Conservation (phyloP, 2,797 vertebrate genomes). For the Knipowitschia caucasica region DNA sequence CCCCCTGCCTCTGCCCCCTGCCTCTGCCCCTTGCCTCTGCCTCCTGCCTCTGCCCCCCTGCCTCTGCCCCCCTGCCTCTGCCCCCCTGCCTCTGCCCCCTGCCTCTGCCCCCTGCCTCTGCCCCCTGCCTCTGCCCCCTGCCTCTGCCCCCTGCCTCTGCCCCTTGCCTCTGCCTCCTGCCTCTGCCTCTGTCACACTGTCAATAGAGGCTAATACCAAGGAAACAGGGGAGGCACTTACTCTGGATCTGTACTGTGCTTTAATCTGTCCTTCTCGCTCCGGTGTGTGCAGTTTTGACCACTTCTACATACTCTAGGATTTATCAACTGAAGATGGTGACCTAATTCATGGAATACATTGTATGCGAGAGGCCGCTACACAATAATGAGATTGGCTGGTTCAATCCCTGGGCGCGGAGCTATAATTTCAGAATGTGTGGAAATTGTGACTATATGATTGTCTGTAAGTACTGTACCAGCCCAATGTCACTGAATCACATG, state of each 20-base stretch:
- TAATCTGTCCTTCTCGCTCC: slow-evolving; percentile 33
- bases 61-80: too few species aligned
- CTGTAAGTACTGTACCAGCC: not conserved
- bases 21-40: slow-evolving; percentile 38
- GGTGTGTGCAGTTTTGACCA: slow-evolving; percentile 23
- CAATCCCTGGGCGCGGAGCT: not conserved
- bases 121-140: slow-evolving; percentile 41
- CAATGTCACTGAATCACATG: not conserved
- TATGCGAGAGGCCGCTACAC: slow-evolving; percentile 14
- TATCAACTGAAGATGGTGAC: slow-evolving; percentile 27
- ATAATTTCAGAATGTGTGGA: not conserved
- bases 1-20: too few species aligned
- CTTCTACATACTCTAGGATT: slow-evolving; percentile 31
- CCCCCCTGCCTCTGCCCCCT: slow-evolving; percentile 38
- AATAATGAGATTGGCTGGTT: not conserved
- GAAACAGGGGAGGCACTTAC: slow-evolving; percentile 46
- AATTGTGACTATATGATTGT: not conserved
- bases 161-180: too few species aligned
- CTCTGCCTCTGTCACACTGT: slow-evolving; percentile 61
- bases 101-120: too few species aligned
- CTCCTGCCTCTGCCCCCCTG: slow-evolving; percentile 57
- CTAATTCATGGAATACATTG: slow-evolving; percentile 30
- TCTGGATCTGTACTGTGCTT: slow-evolving; percentile 17
- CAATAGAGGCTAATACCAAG: slow-evolving; percentile 61
- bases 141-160: slow-evolving; percentile 39